Conservation (phyloP, 2,888 invertebrate genomes). For the Apodemia mormo region DNA sequence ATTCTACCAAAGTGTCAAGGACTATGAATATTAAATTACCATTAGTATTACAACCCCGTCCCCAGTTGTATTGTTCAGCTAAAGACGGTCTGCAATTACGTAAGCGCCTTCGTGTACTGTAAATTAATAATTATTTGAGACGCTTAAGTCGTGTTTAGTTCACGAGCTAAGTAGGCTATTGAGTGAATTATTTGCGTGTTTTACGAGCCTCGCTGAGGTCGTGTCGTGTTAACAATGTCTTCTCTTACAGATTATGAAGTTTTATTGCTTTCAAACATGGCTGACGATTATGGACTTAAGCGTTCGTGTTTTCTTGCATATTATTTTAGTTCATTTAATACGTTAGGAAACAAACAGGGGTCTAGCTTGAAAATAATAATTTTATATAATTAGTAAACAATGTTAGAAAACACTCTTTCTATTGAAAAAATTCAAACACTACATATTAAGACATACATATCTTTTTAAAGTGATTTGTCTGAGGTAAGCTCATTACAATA, state of each 20-base stretch:
- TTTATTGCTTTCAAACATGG: not conserved
- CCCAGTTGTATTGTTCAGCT: constrained; percentile 24
- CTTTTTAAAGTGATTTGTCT: too few relatives aligned
- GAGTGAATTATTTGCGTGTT: constrained; percentile 9
- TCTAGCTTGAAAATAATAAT: too few relatives aligned
- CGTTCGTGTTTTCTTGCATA: too few relatives aligned
- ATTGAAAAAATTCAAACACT: too few relatives aligned
- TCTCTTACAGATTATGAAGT: not conserved
- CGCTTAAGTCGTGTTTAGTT: constrained; percentile 7
- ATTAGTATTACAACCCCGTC: constrained; percentile 28
- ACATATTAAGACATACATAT: too few relatives aligned
- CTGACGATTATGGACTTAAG: not conserved
- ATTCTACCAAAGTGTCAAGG: constrained; percentile 19
- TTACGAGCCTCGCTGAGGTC: constrained; percentile 3
- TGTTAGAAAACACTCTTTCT: too few relatives aligned
- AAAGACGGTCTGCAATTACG: constrained; percentile 18
- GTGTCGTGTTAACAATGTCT: not conserved
- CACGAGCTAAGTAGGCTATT: constrained; percentile 6
- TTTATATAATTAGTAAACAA: too few relatives aligned
- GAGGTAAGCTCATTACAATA: too few relatives aligned
- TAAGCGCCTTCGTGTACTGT: constrained; percentile 2
- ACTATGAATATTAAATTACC: not conserved
- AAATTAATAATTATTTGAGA: constrained; percentile 21
- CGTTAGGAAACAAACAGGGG: too few relatives aligned
- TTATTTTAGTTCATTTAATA: too few relatives aligned